A percentile compares a stretch with the other conserved stretches of the same genome.
phyloP scores from a whole-genome alignment of 2,113 vertebrate genomes.

The Madoqua kirkii region DNA sequence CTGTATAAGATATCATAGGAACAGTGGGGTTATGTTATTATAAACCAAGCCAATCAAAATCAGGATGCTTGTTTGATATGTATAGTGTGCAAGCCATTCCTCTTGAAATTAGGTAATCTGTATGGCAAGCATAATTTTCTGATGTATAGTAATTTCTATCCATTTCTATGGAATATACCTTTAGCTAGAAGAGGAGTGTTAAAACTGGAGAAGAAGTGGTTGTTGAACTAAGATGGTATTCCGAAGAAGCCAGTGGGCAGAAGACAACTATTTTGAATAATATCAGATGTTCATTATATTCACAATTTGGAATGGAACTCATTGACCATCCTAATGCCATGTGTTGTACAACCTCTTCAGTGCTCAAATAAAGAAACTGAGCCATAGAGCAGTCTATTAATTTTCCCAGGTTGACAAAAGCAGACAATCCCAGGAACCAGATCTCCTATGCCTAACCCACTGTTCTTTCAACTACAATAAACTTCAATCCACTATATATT shows the following conservation, averaged over 20 bases:
- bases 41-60: background rate
- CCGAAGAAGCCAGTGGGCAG: background rate
- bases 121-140: background rate
- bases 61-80: background rate
- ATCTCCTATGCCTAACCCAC: background rate
- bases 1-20: background rate
- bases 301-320: conserved; percentile 12
- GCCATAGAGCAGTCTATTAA: conserved; percentile 39
- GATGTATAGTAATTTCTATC: background rate
- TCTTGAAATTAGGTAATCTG: background rate
- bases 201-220: background rate
- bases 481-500: background rate
- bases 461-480: background rate
- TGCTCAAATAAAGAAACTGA: conserved; percentile 37
- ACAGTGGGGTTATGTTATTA: background rate
- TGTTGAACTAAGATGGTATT: conserved; percentile 39
- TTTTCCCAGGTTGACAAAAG: conserved; percentile 20
- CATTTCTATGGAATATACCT: background rate
- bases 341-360: conserved; percentile 6
- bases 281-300: conserved; percentile 25
- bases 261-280: conserved; percentile 54
- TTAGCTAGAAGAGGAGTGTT: background rate
- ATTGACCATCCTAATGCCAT: background rate
- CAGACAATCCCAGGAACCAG: background rate
- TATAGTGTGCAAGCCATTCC: background rate